Evolutionary conservation across 2,797 vertebrate genomes (phyloP), one percentile per base, ranked within the genome.

Genomic region (Cuniculus paca): DNA sequence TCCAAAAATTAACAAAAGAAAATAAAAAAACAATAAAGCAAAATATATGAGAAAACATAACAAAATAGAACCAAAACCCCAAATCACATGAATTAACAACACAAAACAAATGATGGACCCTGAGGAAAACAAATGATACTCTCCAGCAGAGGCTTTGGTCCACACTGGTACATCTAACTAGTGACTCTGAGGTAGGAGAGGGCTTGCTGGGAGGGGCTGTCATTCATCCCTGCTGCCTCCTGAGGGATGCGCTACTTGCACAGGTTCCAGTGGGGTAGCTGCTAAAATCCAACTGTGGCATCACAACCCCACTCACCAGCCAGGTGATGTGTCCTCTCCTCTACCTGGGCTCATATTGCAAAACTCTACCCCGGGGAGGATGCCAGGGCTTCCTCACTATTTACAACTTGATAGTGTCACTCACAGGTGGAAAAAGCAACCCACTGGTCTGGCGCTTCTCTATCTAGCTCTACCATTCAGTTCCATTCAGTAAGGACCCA

Each of bases 31-130:
- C 63, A 85, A 95, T 95, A 89, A 95, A 93, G n/a, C 65, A 82
- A 97, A 92, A 97, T 91, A 92, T 42, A 22, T 45, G 90, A 56
- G 34, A 78, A 92, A 96, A 95, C 54, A 45, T 84, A 95, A 94
- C 54, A 92, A 94, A 94, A 86, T 26, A 61, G 52, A 88, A 91
- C 34, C 19, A 86, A 92, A 88, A 34, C 20, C 63, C 79, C 80
- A 91, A 91, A 80, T 93, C 50, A 88, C 63, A 36, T 39, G 34
- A 92, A 81, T 80, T 95, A 82, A 94, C 45, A 56, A 92, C 84
- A 93, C 63, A 88, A 83, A 89, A 91, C 87, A 92, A 83, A 88
- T 34, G 28, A 83, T 17, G 24, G 39, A 22, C 16, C 20, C 7
- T 20, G 11, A 16, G 34, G 45, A 95, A 78, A 52, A 82, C n/a